Evolutionary conservation across 2,888 invertebrate species (phyloP).

Genomic region (Bombylius major): DNA sequence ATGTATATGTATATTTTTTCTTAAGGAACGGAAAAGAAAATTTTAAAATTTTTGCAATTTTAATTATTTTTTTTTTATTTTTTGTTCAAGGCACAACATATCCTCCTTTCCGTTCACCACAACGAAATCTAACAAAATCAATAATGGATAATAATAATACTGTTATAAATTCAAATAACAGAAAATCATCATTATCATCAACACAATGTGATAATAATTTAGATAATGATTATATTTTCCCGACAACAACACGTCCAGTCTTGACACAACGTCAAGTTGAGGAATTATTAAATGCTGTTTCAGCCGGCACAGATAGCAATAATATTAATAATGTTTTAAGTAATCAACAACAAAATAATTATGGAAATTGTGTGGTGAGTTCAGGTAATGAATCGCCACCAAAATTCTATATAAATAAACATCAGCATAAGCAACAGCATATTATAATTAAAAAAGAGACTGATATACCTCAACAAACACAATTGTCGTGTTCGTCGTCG

Average conservation of each 20-base stretch:
- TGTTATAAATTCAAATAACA: not conserved
- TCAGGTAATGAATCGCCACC: not conserved
- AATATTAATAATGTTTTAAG: not conserved
- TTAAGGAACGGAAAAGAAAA: not conserved
- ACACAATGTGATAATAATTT: not conserved
- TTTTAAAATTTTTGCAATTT: too few relatives aligned
- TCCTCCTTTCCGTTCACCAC: slow-evolving; percentile 32
- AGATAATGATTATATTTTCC: slow-evolving; percentile 18
- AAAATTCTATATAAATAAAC: not conserved
- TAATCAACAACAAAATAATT: slow-evolving; percentile 6
- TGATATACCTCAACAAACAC: not conserved
- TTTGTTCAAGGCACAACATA: slow-evolving; percentile 20
- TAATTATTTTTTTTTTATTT: not conserved
- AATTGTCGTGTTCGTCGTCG: not conserved
- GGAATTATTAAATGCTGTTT: slow-evolving; percentile 5
- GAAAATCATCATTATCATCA: not conserved
- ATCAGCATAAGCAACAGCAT: too few relatives aligned
- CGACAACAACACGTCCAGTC: slow-evolving; percentile 26
- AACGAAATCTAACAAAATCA: slow-evolving; percentile 36
- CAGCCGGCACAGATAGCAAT: not conserved
- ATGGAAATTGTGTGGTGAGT: not conserved
- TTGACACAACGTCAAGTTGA: slow-evolving; percentile 18
- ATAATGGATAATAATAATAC: slow-evolving; percentile 24
- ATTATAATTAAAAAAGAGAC: not conserved
- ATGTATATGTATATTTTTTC: not conserved